Percentiles rank a stretch among this genome's conserved stretches.
Conservation (phyloP, 2,113 vertebrate genomes). For the Microtus pennsylvanicus region DNA sequence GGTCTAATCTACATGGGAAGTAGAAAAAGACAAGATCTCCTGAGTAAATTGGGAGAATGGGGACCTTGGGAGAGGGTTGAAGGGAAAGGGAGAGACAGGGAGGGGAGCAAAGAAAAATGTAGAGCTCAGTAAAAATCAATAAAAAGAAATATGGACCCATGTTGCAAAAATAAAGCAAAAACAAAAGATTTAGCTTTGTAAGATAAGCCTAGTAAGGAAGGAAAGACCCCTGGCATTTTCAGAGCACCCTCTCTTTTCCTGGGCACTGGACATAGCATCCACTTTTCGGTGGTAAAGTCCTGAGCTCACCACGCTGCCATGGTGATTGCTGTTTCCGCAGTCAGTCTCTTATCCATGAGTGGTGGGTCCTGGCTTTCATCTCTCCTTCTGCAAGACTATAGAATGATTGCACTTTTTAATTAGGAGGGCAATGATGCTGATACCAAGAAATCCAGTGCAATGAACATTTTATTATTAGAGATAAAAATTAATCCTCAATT, state of each 20-base stretch:
- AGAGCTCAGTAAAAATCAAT: no score
- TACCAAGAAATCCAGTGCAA: conserved; percentile 74
- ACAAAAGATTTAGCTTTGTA: not conserved
- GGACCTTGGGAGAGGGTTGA: no score
- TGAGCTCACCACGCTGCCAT: not conserved
- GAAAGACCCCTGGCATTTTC: not conserved
- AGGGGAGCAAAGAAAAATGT: no score
- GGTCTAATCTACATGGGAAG: no score
- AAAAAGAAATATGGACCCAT: no score
- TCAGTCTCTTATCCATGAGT: not conserved
- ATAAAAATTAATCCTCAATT: conserved; percentile 79
- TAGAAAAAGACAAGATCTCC: no score
- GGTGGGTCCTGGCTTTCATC: conserved; percentile 36
- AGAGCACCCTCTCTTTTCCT: not conserved
- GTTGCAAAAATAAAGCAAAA: no score
- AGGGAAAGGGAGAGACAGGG: no score
- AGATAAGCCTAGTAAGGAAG: not conserved
- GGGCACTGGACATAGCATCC: not conserved
- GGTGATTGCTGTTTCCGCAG: not conserved
- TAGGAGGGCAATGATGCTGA: conserved; percentile 62
- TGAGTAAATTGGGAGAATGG: no score
- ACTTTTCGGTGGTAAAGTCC: not conserved
- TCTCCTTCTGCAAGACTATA: conserved; percentile 60
- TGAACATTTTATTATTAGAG: conserved; percentile 78
- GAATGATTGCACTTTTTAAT: conserved; percentile 71